phyloP scores from a whole-genome alignment of 2,888 invertebrate species.

The Bedellia somnulentella region DNA sequence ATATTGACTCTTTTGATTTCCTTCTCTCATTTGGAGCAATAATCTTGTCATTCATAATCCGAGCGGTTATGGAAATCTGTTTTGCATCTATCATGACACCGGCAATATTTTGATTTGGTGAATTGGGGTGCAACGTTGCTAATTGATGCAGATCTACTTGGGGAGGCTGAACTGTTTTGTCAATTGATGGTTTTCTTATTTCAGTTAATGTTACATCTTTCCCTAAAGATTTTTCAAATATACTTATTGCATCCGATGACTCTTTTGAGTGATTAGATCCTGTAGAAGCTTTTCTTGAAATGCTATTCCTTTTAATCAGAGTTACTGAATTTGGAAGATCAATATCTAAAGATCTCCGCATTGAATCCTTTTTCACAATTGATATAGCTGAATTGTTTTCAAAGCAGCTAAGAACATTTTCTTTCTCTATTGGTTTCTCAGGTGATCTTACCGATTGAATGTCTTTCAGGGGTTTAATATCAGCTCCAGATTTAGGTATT shows the following conservation, averaged over 20 bases:
- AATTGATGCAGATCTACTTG: constrained; percentile 41
- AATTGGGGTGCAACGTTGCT: constrained; percentile 36
- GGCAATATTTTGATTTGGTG: constrained; percentile 21
- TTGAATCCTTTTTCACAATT: constrained; percentile 50
- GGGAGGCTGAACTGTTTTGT: constrained; percentile 24
- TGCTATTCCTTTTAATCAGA: constrained; percentile 48
- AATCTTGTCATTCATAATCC: constrained; percentile 24
- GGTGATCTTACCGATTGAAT: constrained; percentile 44
- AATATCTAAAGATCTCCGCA: constrained; percentile 46
- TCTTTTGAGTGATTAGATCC: constrained; percentile 49
- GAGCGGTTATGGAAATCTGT: constrained; percentile 44
- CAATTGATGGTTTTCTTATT: constrained; percentile 49
- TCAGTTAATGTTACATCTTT: constrained; percentile 54
- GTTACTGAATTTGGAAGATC: constrained; percentile 51
- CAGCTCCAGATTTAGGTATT: constrained; percentile 47
- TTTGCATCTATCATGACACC: constrained; percentile 34
- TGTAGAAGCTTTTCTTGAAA: constrained; percentile 48
- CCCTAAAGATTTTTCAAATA: constrained; percentile 51
- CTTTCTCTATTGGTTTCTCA: constrained; percentile 45
- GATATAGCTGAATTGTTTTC: constrained; percentile 57
- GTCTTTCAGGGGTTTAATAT: constrained; percentile 45
- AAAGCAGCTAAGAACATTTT: constrained; percentile 51
- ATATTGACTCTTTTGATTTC: constrained; percentile 29
- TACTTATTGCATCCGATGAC: constrained; percentile 43
- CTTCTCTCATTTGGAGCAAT: constrained; percentile 24